phyloP scores from a whole-genome alignment of 2,113 vertebrate species.

The Ardeotis arabs region DNA sequence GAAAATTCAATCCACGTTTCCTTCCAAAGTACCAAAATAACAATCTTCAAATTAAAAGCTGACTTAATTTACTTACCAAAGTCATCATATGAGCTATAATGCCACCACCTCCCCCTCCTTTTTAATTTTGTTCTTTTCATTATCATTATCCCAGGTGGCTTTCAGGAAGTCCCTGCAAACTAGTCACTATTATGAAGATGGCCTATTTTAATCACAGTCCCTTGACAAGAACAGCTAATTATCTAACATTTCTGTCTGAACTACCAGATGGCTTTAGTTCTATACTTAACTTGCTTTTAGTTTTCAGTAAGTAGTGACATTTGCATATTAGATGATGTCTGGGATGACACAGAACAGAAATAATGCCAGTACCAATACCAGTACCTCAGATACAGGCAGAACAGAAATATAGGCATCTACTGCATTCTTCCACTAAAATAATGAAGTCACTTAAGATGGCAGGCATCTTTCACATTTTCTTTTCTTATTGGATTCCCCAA shows the following conservation, averaged over 20 bases:
- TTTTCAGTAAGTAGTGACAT: not conserved
- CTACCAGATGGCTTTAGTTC: constrained; percentile 47
- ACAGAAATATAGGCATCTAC: not conserved
- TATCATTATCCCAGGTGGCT: constrained; percentile 51
- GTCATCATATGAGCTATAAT: not conserved
- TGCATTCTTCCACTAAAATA: not conserved
- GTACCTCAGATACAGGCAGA: not conserved
- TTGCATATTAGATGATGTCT: not conserved
- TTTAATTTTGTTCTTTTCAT: constrained; percentile 63
- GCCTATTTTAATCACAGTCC: constrained; percentile 66
- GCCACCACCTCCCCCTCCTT: not conserved
- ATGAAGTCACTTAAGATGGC: not conserved
- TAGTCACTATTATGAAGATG: constrained; percentile 40
- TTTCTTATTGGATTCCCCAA: not conserved
- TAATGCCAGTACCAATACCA: not conserved
- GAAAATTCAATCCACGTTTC: not conserved
- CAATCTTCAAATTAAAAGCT: not conserved
- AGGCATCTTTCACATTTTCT: not conserved
- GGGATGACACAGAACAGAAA: not conserved
- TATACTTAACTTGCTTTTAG: constrained; percentile 24
- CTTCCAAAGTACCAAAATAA: not conserved
- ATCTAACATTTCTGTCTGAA: constrained; percentile 46
- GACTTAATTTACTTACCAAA: constrained; percentile 1
- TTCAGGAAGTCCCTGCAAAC: constrained; percentile 51
- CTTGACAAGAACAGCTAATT: constrained; percentile 65